Base-by-base conservation (phyloP, 2,797 vertebrate genomes). In the Phrynocephalus forsythii region DNA sequence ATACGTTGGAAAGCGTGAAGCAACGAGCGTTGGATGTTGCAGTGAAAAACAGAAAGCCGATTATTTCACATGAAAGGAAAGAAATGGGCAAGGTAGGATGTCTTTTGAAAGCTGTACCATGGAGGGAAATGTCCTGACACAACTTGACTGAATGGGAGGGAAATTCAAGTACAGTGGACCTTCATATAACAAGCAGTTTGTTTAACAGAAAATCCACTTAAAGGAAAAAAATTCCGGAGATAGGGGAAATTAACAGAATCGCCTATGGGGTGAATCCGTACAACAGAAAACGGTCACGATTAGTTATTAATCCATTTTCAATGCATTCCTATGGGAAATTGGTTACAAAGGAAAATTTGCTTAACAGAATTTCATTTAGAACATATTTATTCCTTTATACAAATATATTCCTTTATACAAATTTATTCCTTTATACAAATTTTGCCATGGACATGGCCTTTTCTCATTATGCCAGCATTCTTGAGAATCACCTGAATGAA, bases 41-140 rank as follows among this genome's bases (percentile, higher is more conserved):
- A 0, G 98, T 99, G 90, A 99, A 99, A 93, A 99, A 99, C 90
- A 98, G 97, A 85, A 97, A 93, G 87, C 98, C 98, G 0, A 97
- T 99, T 85, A 95, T 97, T 91, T 98, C 96, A 11, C 97, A 98
- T 79, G 97, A 98, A 85, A 97, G 97, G 56, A 98, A 98, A 88
- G 98, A 99, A 94, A 96, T 99, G 84, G 99, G 99, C 87, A 98
- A 97, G 96, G 99, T 99, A 93, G 92, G 94, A 91, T 71, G 9
- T 9, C 18, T 5, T 84, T 56, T 63, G 26, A 79, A 83, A 85
- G 1, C 3, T 73, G n/a, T 33, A 56, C 3, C 56, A 30, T 33
- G 44, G 6, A 28, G 44, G 44, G 13, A 73, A 77, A 38, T 77
- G 15, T 72, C 3, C n/a, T 26, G 6, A 33, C 6, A 44, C 28